A percentile compares a stretch with the other conserved stretches of the same genome.
Evolutionary conservation across 2,113 vertebrate species (phyloP).

Genomic region (Otolemur garnettii): DNA sequence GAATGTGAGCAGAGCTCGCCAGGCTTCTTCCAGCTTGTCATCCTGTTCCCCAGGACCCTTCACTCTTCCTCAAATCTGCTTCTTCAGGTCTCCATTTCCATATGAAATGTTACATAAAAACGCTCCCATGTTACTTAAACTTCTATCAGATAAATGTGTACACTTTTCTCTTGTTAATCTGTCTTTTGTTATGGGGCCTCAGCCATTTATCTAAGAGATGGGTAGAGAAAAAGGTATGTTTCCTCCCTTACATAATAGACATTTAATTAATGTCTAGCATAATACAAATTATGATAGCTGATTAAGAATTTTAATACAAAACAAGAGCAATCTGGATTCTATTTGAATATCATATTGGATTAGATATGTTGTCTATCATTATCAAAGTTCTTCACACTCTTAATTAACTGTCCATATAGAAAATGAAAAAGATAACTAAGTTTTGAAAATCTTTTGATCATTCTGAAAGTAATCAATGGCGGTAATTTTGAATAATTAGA

Average conservation of each 20-base stretch:
- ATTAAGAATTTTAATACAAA: not conserved
- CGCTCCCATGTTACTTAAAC: not conserved
- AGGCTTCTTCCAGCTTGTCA: not conserved
- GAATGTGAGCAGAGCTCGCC: not conserved
- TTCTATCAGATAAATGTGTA: not conserved
- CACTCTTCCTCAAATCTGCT: not conserved
- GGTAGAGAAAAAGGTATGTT: not conserved
- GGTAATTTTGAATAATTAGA: not conserved
- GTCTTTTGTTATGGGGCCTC: not conserved
- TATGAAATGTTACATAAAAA: too few species aligned
- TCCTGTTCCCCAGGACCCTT: not conserved
- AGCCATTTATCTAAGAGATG: not conserved
- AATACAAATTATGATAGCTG: not conserved
- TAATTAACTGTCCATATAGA: not conserved
- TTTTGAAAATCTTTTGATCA: constrained; percentile 7
- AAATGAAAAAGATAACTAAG: constrained; percentile 40
- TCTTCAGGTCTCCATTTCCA: not conserved
- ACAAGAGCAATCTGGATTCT: not conserved
- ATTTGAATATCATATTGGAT: not conserved
- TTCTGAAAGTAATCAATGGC: constrained; percentile 4
- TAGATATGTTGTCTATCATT: not conserved
- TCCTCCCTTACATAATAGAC: not conserved
- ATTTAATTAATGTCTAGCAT: not conserved
- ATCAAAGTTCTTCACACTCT: constrained; percentile 27
- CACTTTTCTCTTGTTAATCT: not conserved